Conservation (phyloP, 2,113 vertebrate genomes). For the Crotalus helleri region DNA sequence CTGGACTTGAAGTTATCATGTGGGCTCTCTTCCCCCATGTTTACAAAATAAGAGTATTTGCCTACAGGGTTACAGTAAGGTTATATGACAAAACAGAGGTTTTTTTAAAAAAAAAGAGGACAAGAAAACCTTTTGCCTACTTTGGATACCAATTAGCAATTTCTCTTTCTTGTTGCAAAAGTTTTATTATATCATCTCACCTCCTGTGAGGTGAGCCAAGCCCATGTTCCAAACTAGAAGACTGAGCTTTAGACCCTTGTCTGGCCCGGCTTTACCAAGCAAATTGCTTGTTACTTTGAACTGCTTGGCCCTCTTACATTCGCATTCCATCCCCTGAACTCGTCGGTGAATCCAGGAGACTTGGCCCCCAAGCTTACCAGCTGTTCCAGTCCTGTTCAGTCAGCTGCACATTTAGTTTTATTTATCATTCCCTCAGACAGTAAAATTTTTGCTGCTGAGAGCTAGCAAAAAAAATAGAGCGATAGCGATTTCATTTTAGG, state of each 20-base stretch:
- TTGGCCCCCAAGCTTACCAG: not conserved
- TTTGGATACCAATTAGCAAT: not conserved
- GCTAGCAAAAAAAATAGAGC: not conserved
- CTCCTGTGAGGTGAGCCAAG: not conserved
- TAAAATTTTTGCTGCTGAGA: not conserved
- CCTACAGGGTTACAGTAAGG: not conserved
- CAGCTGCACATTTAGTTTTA: not conserved
- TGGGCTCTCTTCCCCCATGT: not conserved
- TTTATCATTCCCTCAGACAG: not conserved
- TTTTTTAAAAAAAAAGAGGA: not conserved
- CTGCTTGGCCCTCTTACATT: not conserved
- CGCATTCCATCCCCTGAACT: not conserved
- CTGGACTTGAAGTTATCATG: not conserved
- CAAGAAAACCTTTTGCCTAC: not conserved
- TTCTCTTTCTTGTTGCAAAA: slow-evolving; percentile 2
- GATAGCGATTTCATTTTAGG: not conserved
- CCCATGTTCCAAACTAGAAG: not conserved
- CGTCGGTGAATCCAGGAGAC: not conserved
- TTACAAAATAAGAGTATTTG: not conserved
- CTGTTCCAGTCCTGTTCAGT: not conserved
- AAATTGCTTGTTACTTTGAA: not conserved
- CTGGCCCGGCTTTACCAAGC: not conserved
- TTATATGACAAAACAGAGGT: not conserved
- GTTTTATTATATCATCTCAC: not conserved
- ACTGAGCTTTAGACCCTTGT: not conserved